phyloP scores from a whole-genome alignment of 1,140 invertebrate species.

The Lepidostoma basale region DNA sequence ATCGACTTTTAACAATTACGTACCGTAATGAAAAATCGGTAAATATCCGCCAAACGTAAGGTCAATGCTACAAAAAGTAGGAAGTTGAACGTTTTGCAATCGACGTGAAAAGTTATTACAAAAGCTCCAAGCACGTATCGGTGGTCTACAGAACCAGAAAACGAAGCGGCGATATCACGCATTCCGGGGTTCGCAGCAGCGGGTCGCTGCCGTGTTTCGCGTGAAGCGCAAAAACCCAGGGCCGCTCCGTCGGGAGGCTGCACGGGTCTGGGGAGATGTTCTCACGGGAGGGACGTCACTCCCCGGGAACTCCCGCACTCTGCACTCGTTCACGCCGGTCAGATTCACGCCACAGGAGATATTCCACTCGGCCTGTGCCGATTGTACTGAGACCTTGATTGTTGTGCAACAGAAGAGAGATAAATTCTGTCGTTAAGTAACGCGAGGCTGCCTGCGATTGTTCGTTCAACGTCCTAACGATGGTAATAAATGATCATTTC shows the following conservation, averaged over 20 bases:
- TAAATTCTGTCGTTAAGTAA: not conserved
- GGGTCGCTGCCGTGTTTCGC: not conserved
- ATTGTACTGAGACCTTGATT: not conserved
- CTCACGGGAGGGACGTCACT: slow-evolving; percentile 2
- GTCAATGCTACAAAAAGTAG: too few species aligned
- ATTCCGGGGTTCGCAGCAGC: not conserved
- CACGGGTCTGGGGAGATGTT: not conserved
- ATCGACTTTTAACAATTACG: too few species aligned
- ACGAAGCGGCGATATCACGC: too few species aligned
- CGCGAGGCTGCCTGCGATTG: not conserved
- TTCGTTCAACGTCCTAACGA: not conserved
- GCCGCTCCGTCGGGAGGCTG: not conserved
- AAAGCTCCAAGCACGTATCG: too few species aligned
- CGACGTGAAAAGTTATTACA: too few species aligned
- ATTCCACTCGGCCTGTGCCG: not conserved
- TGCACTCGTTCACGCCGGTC: too few species aligned
- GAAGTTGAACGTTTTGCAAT: too few species aligned
- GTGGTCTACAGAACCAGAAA: too few species aligned
- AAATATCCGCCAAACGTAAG: too few species aligned
- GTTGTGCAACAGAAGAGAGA: not conserved
- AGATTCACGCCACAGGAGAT: not conserved
- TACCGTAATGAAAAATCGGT: too few species aligned
- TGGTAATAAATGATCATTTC: too few species aligned
- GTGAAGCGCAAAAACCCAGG: slow-evolving; percentile 4
- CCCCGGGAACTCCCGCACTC: not conserved